Conservation (phyloP, 2,113 vertebrate genomes). For the Australoheros scitulus region DNA sequence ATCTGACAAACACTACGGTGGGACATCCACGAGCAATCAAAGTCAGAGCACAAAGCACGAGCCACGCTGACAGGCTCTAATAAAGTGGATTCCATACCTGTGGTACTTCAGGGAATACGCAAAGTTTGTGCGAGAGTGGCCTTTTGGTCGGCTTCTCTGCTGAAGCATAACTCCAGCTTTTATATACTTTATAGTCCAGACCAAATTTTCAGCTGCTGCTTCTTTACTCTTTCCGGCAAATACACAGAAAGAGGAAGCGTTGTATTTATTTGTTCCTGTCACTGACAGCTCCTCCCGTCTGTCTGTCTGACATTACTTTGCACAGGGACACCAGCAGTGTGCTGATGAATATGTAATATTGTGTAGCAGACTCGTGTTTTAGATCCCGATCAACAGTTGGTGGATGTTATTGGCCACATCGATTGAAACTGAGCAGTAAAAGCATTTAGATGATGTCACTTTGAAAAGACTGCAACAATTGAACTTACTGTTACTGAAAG, state of each 20-base stretch:
- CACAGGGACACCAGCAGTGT: neutral
- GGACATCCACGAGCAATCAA: slow-evolving; percentile 61
- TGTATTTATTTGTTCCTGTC: neutral
- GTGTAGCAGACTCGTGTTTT: neutral
- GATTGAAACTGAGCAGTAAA: neutral
- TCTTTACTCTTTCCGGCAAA: neutral
- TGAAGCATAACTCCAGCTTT: slow-evolving; percentile 34
- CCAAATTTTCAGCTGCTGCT: slow-evolving; percentile 23
- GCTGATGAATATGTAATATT: neutral
- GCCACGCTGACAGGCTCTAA: slow-evolving; percentile 70
- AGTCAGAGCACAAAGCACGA: slow-evolving; percentile 60
- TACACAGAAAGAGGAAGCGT: neutral
- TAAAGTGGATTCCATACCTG: slow-evolving; percentile 64
- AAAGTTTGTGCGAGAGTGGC: slow-evolving; percentile 56
- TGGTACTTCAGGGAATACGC: slow-evolving; percentile 57
- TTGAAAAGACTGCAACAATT: neutral
- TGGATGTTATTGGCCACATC: neutral
- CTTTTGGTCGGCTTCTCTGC: slow-evolving; percentile 42
- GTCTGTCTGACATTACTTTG: neutral
- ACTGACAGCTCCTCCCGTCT: neutral
- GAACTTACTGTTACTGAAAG: neutral
- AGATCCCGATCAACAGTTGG: neutral
- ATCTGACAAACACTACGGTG: slow-evolving; percentile 66
- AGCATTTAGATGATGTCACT: too few relatives aligned
- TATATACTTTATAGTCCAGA: slow-evolving; percentile 5